Base-by-base conservation (phyloP, 2,888 invertebrate species). In the Eutolmus rufibarbis region DNA sequence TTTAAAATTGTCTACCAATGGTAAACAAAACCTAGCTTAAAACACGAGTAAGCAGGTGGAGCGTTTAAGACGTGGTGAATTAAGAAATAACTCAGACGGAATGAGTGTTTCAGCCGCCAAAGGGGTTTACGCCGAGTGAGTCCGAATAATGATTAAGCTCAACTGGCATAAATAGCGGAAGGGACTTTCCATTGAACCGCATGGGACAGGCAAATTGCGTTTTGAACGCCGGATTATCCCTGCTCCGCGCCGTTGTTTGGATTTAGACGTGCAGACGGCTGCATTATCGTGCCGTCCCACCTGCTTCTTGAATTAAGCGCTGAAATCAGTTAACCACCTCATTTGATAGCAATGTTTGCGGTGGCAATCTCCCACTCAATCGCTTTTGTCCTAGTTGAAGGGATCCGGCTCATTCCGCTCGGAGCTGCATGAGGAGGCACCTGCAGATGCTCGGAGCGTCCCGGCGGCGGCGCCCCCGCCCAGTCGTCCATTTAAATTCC, bases 281-380 rank as follows among this genome's bases (percentile, higher is more conserved):
- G 14, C 14, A 77, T 1, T 78, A 43, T 78, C 78, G 43, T 78
- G 23, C 19, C 43, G 40, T 56, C 56, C 81, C 81, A 81, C 57
- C 82, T 56, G 57, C 43, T 74, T 8, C 74, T 74, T 74, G 31
- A 85, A 85, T 85, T 85, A 74, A 87, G 78, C 87, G 84, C 78
- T 86, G 79, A 66, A 88, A 88, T 84, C 84, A 84, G 87, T 86
- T 87, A 88, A 88, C 88, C 88, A 88, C 88, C 87, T 88, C 88
- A 88, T 88, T 88, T 88, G 86, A 87, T 82, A 88, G 82, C 87
- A 78, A 85, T 85, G 87, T 88, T 88, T 88, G 88, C 78, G 88
- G 88, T 85, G 84, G 85, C 84, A 87, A 86, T 88, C 85, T 85
- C 74, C 31, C 43, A 74, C 85, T 43, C 85, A 74, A 74, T 74